These are phyloP conservation scores for Ypsolopha scabrella DNA, from an alignment of 2,888 invertebrate genomes.

Conservation along the genomic window DNA sequence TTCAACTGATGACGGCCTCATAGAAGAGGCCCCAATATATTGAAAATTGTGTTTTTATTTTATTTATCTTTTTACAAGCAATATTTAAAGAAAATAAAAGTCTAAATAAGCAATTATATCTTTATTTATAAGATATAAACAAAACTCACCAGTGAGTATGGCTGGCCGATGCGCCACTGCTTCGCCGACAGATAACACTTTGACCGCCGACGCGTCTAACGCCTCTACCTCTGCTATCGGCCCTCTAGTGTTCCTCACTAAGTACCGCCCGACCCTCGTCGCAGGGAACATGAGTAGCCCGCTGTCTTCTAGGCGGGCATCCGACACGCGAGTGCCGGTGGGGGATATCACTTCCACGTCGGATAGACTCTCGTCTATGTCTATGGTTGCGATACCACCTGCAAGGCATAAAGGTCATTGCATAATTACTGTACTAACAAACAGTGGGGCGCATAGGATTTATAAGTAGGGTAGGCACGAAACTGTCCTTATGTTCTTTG, in stretches of 20 bases:
- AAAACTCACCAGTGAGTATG: constrained; percentile 74
- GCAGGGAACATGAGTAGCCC: constrained; percentile 83
- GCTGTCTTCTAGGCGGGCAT: constrained; percentile 68
- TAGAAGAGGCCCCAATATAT: no score
- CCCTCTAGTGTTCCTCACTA: constrained; percentile 66
- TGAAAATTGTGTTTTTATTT: no score
- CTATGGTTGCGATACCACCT: constrained; percentile 72
- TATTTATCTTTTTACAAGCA: no score
- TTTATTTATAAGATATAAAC: no score
- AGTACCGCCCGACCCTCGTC: constrained; percentile 77
- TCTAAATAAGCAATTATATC: no score
- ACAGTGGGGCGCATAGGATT: no score
- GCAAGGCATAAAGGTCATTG: not conserved
- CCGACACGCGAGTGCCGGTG: constrained; percentile 72
- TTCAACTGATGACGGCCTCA: no score
- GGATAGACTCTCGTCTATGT: constrained; percentile 70
- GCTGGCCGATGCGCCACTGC: constrained; percentile 85
- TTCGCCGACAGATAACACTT: constrained; percentile 80
- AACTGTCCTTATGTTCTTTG: no score
- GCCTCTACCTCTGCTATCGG: constrained; percentile 75
- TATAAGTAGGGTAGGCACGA: no score
- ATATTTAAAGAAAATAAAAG: no score
- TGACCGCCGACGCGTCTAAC: constrained; percentile 81
- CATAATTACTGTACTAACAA: no score
- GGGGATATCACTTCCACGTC: constrained; percentile 78